Base-by-base conservation (phyloP, 2,113 vertebrate genomes). In the Sitta europaea region DNA sequence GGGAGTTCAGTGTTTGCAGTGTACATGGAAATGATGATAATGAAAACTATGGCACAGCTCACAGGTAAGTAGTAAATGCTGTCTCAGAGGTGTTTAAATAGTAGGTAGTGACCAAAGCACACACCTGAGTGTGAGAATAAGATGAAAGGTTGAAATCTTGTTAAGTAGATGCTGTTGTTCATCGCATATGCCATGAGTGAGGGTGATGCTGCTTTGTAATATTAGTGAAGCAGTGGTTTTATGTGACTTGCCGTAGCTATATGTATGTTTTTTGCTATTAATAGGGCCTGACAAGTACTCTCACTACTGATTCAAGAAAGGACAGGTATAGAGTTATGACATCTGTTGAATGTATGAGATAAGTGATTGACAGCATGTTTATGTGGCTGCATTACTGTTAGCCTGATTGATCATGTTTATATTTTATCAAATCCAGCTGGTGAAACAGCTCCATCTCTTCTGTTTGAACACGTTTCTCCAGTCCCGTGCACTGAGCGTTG, bases 401-500 rank as follows among this genome's bases (percentile, higher is more conserved):
- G n/a, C 61, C 58, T 95, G 66, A 95, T 77, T 91, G 87, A 47
- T 94, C 36, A 12, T 63, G 21, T 96, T 92, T 96, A 21, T 94
- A 35, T 94, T 95, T 97, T 94, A 45, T 95, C 86, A 92, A 96
- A 95, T 75, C 87, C 96, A 99, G 99, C 99, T 99, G 63, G 99
- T 99, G 94, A 99, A 99, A 96, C 99, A 99, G 82, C 98, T 99
- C 96, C 99, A 99, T 96, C 98, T 99, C 86, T 99, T 98, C 98
- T 99, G 99, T 93, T 96, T 99, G 97, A 99, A 98, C 93, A 99
- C 99, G 42, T 99, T 99, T 96, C 98, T 99, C 96, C 99, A 99
- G 97, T 99, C 99, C 7, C 99, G 99, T 29, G 91, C 99, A 68
- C 98, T 99, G 98, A 99, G 98, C 40, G 99, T 99, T 84, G 99